phyloP scores from a whole-genome alignment of 2,797 vertebrate genomes.

The Molossus alvarezi region DNA sequence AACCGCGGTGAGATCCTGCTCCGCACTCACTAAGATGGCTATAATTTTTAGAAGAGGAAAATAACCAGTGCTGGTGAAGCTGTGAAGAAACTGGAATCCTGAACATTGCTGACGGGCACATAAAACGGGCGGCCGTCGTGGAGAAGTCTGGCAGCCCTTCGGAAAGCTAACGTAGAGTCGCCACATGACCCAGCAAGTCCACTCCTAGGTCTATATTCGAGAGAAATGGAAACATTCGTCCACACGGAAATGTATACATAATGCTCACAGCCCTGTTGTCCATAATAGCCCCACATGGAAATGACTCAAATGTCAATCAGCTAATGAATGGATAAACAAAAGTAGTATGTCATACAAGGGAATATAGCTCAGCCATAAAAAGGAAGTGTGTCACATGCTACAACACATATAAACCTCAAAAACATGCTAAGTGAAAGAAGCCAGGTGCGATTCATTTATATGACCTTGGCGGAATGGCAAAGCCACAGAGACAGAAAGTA shows the following conservation, averaged over 20 bases:
- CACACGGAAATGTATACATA: background rate
- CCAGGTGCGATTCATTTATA: background rate
- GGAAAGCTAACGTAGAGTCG: conserved; percentile 57
- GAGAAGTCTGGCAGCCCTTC: conserved; percentile 27
- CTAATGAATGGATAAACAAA: background rate
- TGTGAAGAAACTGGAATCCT: conserved; percentile 36
- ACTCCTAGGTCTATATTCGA: background rate
- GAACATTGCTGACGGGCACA: background rate
- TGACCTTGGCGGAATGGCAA: background rate
- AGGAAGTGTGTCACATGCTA: too few species aligned
- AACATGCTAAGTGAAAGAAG: background rate
- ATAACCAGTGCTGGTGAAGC: conserved; percentile 36
- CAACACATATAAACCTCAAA: background rate
- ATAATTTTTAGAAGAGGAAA: conserved; percentile 3
- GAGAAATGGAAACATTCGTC: conserved; percentile 6
- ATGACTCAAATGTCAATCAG: background rate
- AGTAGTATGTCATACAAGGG: background rate
- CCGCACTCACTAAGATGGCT: background rate
- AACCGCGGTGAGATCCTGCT: background rate
- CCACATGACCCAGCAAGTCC: background rate
- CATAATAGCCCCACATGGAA: background rate
- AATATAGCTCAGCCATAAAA: background rate
- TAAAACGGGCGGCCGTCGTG: background rate
- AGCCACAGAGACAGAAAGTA: background rate
- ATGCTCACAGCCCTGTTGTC: background rate